These are phyloP conservation scores for Tylochromis polylepis DNA, from an alignment of 2,113 vertebrate species.

Conservation along the genomic window DNA sequence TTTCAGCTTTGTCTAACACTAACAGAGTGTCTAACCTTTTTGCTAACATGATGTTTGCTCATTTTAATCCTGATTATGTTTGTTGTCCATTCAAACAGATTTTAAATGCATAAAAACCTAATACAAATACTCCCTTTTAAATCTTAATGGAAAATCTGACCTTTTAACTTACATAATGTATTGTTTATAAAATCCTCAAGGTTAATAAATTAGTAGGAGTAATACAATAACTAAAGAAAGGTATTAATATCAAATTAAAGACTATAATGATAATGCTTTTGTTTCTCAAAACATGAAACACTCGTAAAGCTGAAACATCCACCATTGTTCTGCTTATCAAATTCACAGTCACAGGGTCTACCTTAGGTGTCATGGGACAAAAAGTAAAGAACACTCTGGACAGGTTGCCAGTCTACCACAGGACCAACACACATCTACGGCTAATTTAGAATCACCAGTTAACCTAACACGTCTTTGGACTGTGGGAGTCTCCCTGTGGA, in stretches of 20 bases:
- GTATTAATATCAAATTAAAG: neutral
- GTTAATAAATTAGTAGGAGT: rapidly evolving
- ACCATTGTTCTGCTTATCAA: neutral
- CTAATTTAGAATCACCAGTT: neutral
- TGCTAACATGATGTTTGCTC: neutral
- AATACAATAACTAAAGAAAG: neutral
- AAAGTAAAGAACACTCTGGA: neutral
- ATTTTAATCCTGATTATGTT: neutral
- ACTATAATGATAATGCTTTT: neutral
- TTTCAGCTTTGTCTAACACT: too few species aligned
- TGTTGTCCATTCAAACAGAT: neutral
- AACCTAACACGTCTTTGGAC: neutral
- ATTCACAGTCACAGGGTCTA: rapidly evolving
- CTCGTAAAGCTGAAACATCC: neutral
- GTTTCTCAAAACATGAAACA: rapidly evolving
- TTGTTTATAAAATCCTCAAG: neutral
- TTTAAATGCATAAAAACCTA: neutral
- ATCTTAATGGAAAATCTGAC: neutral
- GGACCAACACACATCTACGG: neutral
- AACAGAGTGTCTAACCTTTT: neutral
- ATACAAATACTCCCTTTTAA: neutral
- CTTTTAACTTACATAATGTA: neutral
- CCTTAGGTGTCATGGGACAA: neutral
- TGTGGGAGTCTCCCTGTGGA: neutral
- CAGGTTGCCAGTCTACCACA: neutral